Percentiles rank a stretch among this genome's conserved stretches.
Evolutionary conservation across 2,797 vertebrate species (phyloP).

Genomic region (Thamnophis elegans): DNA sequence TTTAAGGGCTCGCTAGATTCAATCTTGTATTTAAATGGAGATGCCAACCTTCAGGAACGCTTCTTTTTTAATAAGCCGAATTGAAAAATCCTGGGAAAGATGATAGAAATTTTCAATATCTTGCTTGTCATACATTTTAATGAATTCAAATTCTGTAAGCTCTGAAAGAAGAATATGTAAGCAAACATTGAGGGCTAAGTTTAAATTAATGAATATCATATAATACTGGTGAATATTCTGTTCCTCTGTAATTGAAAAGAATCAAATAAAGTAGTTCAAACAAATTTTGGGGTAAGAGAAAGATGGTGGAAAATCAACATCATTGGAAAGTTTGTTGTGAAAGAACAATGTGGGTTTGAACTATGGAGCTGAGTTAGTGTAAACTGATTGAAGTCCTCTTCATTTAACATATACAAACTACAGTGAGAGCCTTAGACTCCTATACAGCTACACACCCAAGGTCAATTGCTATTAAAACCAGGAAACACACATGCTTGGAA

Average conservation of each 20-base stretch:
- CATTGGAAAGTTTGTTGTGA: not conserved
- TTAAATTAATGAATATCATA: not conserved
- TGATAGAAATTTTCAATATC: not conserved
- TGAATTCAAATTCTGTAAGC: not conserved
- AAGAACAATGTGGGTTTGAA: not conserved
- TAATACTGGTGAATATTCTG: not conserved
- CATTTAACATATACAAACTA: not conserved
- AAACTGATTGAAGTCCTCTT: not conserved
- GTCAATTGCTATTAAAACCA: not conserved
- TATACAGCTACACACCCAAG: not conserved
- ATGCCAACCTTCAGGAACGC: not conserved
- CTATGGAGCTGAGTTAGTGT: not conserved
- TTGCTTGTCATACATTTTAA: not conserved
- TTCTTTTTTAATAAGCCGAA: not conserved
- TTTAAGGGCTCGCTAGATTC: not conserved
- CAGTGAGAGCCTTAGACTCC: not conserved
- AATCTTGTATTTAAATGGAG: not conserved
- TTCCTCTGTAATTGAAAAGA: not conserved
- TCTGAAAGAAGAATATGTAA: not conserved
- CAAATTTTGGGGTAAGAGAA: not conserved
- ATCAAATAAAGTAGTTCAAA: not conserved
- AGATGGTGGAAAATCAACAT: not conserved
- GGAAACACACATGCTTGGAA: not conserved
- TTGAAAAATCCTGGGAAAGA: not conserved
- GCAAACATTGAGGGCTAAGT: not conserved